Base-by-base conservation (phyloP, 2,113 vertebrate species). In the Amphiprion ocellaris region DNA sequence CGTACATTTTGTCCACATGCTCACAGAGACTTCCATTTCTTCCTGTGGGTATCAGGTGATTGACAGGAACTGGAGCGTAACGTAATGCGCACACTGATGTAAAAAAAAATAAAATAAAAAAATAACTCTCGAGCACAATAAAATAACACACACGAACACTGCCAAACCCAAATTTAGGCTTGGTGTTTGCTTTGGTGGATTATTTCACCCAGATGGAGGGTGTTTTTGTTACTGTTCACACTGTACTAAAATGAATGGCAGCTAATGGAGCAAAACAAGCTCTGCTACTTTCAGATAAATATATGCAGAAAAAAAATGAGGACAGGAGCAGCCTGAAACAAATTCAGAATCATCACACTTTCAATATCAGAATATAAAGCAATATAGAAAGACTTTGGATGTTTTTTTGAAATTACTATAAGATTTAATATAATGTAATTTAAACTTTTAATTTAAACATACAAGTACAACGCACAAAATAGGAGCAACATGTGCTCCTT, bases 41-140 rank as follows among this genome's bases (percentile, higher is more conserved):
- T 88, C 78, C 63, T 59, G 56, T 74, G 77, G 61, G 75, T 71
- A 80, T 61, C 86, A 82, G 83, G 75, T 80, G 83, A 88, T 78
- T 84, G 74, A 86, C 81, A 84, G 78, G 71, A 90, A 87, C 63
- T 81, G 67, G 80, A 86, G 79, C 76, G 15, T 79, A 69, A 62
- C 67, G 52, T 77, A 75, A 69, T 61, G 71, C 0, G 19, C 67
- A 46, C 64, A 65, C 49, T 62, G 72, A 78, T 80, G 69, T 73
- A 69, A 75, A 72, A 76, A 74, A 39, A 24, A 47, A 44, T 4
- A 44, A 1, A 44, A 62, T 21, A 28, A 73, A 62, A 2, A 26
- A 41, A 68, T 12, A 44, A 49, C 14, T n/a, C 60, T 39, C 30
- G 1, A 69, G 30, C 61, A 77, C 55, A 74, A 71, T 66, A 54